Conservation (phyloP, 2,797 vertebrate species). For the Bucorvus abyssinicus region DNA sequence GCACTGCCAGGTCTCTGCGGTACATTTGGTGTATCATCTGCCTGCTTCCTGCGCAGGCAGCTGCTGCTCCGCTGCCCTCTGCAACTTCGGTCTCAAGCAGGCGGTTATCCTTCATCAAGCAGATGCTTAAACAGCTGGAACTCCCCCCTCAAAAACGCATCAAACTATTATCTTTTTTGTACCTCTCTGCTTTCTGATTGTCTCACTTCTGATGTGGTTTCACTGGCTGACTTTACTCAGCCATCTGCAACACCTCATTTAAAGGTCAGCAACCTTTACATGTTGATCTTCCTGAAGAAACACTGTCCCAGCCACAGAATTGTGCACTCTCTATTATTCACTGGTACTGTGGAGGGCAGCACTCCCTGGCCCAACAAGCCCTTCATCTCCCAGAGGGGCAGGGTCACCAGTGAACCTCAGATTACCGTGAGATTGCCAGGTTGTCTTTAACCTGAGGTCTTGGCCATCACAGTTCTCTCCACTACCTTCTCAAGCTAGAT, state of each 20-base stretch:
- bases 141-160: background rate
- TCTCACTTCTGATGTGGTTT: background rate
- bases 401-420: background rate
- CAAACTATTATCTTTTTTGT: background rate
- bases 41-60: background rate
- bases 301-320: background rate
- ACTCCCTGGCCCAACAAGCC: background rate
- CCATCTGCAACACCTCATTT: background rate
- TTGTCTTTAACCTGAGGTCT: background rate
- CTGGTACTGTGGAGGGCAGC: fast-evolving
- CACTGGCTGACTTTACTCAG: background rate
- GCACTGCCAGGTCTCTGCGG: background rate
- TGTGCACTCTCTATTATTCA: background rate
- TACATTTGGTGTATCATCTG: background rate
- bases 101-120: background rate
- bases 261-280: background rate
- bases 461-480: background rate
- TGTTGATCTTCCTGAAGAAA: background rate
- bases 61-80: background rate
- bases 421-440: background rate
- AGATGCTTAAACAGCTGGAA: background rate
- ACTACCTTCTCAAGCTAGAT: background rate
- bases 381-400: background rate
- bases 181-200: background rate
- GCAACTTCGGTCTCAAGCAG: background rate